Percentiles rank a stretch among this genome's conserved stretches.
phyloP scores from a whole-genome alignment of 2,797 vertebrate species.

The Percopsis omiscomaycus region DNA sequence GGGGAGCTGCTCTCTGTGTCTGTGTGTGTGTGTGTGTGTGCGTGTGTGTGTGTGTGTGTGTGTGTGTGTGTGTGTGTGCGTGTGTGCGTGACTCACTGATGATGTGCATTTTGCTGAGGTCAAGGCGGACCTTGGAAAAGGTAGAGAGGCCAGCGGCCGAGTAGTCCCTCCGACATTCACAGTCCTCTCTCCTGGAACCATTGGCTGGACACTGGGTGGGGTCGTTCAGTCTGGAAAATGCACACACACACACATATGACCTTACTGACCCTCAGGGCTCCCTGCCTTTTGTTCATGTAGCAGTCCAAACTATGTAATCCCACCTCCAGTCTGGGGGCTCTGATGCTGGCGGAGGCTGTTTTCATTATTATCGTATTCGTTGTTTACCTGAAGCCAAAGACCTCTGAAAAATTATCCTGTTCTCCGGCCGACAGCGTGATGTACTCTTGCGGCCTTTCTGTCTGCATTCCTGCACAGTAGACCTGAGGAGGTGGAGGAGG shows the following conservation, averaged over 20 bases:
- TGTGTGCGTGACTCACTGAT: constrained; percentile 85
- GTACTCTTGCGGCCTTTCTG: constrained; percentile 88
- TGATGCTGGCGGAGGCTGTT: constrained; percentile 28
- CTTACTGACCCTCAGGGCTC: constrained; percentile 33
- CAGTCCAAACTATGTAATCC: not conserved
- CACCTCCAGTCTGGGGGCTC: constrained; percentile 23
- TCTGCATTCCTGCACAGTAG: constrained; percentile 92
- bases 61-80: not conserved
- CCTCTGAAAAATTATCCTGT: constrained; percentile 94
- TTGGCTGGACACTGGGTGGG: constrained; percentile 94
- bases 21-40: not conserved
- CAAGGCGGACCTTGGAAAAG: constrained; percentile 92
- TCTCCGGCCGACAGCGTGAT: constrained; percentile 86
- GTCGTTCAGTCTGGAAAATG: constrained; percentile 84
- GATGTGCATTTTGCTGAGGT: constrained; percentile 89
- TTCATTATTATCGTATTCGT: constrained; percentile 32
- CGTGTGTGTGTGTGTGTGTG: constrained; percentile 4
- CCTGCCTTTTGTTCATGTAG: constrained; percentile 43
- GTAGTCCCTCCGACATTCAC: constrained; percentile 91
- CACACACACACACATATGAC: constrained; percentile 21
- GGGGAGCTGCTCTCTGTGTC: too few species aligned
- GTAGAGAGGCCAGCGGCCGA: constrained; percentile 87
- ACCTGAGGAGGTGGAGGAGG: constrained; percentile 73
- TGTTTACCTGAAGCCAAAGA: constrained; percentile 93
- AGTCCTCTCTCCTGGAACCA: constrained; percentile 87